Conservation (phyloP, 2,888 invertebrate species). For the Cheilosia scutellata region DNA sequence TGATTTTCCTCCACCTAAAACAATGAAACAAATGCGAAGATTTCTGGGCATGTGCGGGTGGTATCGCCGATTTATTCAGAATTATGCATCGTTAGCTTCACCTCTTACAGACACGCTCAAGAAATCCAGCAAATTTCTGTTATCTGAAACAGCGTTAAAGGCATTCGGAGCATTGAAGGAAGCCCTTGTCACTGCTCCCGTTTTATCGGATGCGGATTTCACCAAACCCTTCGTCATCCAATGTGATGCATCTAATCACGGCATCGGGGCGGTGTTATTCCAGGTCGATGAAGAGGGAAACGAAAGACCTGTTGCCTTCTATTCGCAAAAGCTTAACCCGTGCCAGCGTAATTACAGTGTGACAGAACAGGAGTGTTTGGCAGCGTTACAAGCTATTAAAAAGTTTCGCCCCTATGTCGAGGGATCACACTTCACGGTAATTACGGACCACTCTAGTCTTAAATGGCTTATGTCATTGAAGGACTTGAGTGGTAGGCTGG, state of each 20-base stretch:
- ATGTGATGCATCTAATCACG: slow-evolving; percentile 60
- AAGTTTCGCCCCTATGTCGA: slow-evolving; percentile 67
- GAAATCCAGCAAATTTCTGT: slow-evolving; percentile 9
- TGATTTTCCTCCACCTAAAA: slow-evolving; percentile 28
- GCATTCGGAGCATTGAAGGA: slow-evolving; percentile 18
- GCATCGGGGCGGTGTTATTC: slow-evolving; percentile 47
- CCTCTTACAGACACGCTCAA: slow-evolving; percentile 49
- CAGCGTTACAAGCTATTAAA: slow-evolving; percentile 46
- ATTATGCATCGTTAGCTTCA: slow-evolving; percentile 24
- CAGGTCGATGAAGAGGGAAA: slow-evolving; percentile 13
- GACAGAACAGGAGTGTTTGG: slow-evolving; percentile 61
- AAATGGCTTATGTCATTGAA: slow-evolving; percentile 77
- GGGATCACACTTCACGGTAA: slow-evolving; percentile 50
- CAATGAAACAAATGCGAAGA: slow-evolving; percentile 72
- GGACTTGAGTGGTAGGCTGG: slow-evolving; percentile 77
- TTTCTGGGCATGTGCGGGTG: slow-evolving; percentile 45
- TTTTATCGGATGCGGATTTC: slow-evolving; percentile 55
- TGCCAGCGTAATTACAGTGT: slow-evolving; percentile 44
- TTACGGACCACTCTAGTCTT: slow-evolving; percentile 78
- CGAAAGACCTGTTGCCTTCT: slow-evolving; percentile 39
- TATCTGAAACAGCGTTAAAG: background rate
- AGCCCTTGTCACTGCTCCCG: slow-evolving; percentile 17
- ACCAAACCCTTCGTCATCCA: slow-evolving; percentile 49
- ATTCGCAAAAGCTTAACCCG: slow-evolving; percentile 56
- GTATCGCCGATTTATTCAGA: slow-evolving; percentile 45